These are phyloP conservation scores for Nesogale talazaci DNA, from an alignment of 2,113 vertebrate genomes.

Conservation along the genomic window DNA sequence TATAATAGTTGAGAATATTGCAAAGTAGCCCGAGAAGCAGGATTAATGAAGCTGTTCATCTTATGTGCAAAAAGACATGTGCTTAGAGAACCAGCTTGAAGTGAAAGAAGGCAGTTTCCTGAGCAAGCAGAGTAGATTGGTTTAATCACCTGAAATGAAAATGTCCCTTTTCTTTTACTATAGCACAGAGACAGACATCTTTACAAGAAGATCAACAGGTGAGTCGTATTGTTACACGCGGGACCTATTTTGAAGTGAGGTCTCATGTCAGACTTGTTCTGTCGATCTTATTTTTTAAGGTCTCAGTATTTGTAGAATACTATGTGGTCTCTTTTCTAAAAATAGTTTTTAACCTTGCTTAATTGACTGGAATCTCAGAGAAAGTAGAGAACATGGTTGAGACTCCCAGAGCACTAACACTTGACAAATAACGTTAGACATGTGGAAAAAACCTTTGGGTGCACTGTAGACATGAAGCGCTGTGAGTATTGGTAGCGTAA, in stretches of 20 bases:
- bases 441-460: conserved; percentile 8
- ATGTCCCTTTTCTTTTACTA: conserved; percentile 60
- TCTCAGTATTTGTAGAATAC: background rate
- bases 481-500: background rate
- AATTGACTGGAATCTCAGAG: conserved; percentile 31
- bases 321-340: no score
- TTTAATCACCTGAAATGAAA: background rate
- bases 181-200: background rate
- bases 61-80: background rate
- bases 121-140: background rate
- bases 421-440: background rate
- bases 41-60: background rate
- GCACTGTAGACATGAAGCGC: background rate
- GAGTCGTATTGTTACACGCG: conserved; percentile 31
- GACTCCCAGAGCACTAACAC: conserved; percentile 4
- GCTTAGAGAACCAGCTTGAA: background rate
- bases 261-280: conserved; percentile 8
- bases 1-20: background rate
- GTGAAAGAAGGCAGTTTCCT: background rate
- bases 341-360: background rate
- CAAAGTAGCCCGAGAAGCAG: background rate
- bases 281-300: background rate
- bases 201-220: conserved; percentile 12
- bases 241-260: background rate
- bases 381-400: background rate